Evolutionary conservation across 2,797 vertebrate genomes (phyloP).

Genomic region (Arrhamphus sclerolepis): DNA sequence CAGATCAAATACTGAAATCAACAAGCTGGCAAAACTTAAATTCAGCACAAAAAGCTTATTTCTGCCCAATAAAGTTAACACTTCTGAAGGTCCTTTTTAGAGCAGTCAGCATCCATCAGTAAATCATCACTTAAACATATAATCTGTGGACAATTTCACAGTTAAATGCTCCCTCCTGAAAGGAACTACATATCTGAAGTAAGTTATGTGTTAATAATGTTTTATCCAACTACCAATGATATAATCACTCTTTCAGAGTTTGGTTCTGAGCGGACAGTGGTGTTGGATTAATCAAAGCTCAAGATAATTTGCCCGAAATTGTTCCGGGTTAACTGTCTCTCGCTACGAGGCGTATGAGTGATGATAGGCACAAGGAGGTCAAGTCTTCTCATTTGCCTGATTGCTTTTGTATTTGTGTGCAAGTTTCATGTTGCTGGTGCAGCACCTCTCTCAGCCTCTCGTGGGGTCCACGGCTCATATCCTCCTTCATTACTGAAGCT

Average conservation of each 20-base stretch:
- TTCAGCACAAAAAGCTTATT: not conserved
- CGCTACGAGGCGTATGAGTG: constrained; percentile 3
- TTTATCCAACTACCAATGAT: constrained; percentile 12
- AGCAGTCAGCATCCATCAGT: constrained; percentile 24
- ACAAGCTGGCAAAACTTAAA: not conserved
- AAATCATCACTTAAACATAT: constrained; percentile 36
- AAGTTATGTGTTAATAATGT: constrained; percentile 34
- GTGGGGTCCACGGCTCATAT: constrained; percentile 65
- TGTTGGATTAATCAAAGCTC: constrained; percentile 40
- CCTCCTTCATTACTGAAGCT: constrained; percentile 61
- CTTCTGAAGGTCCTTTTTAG: constrained; percentile 3
- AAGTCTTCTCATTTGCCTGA: constrained; percentile 30
- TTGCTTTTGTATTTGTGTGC: constrained; percentile 23
- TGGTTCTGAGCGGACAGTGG: constrained; percentile 39
- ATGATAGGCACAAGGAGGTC: constrained; percentile 43
- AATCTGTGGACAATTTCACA: constrained; percentile 20
- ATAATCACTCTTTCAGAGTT: constrained; percentile 29
- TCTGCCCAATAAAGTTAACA: not conserved
- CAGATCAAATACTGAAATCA: not conserved
- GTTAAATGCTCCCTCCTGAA: constrained; percentile 8
- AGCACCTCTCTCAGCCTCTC: constrained; percentile 22
- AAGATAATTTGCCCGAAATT: constrained; percentile 35
- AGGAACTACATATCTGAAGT: constrained; percentile 45
- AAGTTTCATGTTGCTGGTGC: constrained; percentile 8
- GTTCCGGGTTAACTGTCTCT: constrained; percentile 42